These are phyloP conservation scores for Tauraco erythrolophus DNA, from an alignment of 2,113 vertebrate genomes.

Conservation along the genomic window DNA sequence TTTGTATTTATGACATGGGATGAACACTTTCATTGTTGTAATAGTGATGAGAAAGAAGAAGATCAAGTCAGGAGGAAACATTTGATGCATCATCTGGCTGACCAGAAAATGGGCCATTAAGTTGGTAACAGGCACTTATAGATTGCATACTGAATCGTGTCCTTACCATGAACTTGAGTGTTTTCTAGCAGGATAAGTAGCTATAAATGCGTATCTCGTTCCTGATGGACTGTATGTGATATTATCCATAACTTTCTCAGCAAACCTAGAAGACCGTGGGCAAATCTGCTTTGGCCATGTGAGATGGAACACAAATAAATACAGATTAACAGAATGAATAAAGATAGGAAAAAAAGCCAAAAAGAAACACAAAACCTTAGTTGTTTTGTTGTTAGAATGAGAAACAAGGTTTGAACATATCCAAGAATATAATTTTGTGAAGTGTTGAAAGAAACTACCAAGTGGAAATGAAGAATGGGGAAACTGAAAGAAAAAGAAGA, in stretches of 20 bases:
- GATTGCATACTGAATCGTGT: not conserved
- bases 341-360: not conserved
- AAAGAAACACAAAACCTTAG: rapidly evolving
- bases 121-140: not conserved
- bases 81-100: not conserved
- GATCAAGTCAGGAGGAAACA: not conserved
- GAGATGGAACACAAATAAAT: not conserved
- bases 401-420: not conserved
- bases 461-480: not conserved
- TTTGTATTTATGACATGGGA: not conserved
- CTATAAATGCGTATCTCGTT: not conserved
- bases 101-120: not conserved
- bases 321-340: not conserved
- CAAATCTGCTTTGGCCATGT: not conserved
- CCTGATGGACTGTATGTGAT: not conserved
- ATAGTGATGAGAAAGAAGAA: not conserved
- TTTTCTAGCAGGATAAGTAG: not conserved
- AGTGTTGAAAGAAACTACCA: not conserved
- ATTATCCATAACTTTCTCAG: not conserved
- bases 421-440: not conserved
- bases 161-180: not conserved
- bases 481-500: not conserved
- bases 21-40: not conserved
- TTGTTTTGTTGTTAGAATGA: not conserved
- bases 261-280: not conserved